A percentile compares a stretch with the other conserved stretches of the same genome.
Evolutionary conservation across 1,140 invertebrate genomes (phyloP).

Genomic region (Centruroides vittatus): DNA sequence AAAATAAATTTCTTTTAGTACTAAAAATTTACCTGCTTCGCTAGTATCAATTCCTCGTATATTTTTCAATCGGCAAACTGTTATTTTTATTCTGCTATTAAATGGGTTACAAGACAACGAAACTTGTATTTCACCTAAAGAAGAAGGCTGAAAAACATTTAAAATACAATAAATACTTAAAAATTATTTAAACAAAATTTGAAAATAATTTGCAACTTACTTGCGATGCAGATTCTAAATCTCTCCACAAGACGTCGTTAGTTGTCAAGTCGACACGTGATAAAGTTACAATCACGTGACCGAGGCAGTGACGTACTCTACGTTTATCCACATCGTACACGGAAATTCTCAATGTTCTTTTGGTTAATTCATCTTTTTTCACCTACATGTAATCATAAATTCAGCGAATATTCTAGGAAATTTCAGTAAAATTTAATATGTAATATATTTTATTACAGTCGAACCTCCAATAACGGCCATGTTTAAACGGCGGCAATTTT

Average conservation of each 20-base stretch:
- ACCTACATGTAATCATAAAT: background rate
- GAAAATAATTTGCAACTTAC: background rate
- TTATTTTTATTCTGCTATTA: constrained; percentile 13
- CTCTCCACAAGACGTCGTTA: constrained; percentile 2
- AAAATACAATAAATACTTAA: background rate
- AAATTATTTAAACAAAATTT: too few relatives aligned
- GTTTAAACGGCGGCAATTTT: too few relatives aligned
- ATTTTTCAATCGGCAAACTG: constrained; percentile 3
- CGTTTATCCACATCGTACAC: constrained; percentile 15
- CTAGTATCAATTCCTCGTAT: background rate
- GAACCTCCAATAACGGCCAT: too few relatives aligned
- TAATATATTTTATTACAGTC: too few relatives aligned
- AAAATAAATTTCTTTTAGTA: too few relatives aligned
- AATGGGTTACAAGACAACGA: constrained; percentile 15
- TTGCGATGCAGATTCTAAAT: constrained; percentile 7
- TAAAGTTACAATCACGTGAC: constrained; percentile 8
- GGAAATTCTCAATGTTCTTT: constrained; percentile 3
- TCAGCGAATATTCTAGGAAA: too few relatives aligned
- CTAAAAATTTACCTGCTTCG: background rate
- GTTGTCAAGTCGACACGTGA: background rate
- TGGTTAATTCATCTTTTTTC: background rate
- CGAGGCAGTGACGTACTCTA: constrained; percentile 11
- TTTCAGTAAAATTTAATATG: too few relatives aligned
- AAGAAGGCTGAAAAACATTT: background rate
- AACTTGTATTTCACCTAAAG: constrained; percentile 11